These are phyloP conservation scores for Ptychochromis oligacanthus DNA, from an alignment of 2,113 vertebrate genomes.

Conservation along the genomic window DNA sequence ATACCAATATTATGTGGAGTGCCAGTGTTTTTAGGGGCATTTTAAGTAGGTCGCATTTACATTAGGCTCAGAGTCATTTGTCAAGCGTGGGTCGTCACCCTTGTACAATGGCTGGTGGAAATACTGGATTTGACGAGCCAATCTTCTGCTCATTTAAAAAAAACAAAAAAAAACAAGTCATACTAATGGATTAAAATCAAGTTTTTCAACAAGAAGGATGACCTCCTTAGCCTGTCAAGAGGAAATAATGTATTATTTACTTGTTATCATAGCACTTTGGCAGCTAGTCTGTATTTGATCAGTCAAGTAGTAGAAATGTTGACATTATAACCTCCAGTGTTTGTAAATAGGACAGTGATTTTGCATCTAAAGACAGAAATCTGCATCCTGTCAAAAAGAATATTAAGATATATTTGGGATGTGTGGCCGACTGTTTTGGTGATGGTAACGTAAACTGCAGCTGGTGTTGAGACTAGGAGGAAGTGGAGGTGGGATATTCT, in stretches of 20 bases:
- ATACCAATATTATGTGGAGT: background rate
- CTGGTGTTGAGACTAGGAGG: background rate
- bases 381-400: background rate
- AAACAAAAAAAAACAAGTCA: too few relatives aligned
- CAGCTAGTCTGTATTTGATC: background rate
- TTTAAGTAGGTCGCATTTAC: background rate
- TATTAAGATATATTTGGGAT: background rate
- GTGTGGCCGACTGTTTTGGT: background rate
- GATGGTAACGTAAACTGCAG: background rate
- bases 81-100: background rate
- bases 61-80: background rate
- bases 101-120: background rate
- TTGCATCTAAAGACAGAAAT: background rate
- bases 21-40: background rate
- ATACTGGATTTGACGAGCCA: background rate
- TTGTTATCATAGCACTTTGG: background rate
- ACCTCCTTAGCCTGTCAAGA: background rate
- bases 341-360: background rate
- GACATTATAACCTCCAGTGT: too few relatives aligned
- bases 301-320: too few relatives aligned
- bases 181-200: background rate
- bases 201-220: background rate
- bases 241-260: background rate
- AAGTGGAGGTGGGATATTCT: constrained; percentile 5
- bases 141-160: too few relatives aligned